Conservation (phyloP, 92 coral and sea anemone genomes). For the Phenganax subtilis region DNA sequence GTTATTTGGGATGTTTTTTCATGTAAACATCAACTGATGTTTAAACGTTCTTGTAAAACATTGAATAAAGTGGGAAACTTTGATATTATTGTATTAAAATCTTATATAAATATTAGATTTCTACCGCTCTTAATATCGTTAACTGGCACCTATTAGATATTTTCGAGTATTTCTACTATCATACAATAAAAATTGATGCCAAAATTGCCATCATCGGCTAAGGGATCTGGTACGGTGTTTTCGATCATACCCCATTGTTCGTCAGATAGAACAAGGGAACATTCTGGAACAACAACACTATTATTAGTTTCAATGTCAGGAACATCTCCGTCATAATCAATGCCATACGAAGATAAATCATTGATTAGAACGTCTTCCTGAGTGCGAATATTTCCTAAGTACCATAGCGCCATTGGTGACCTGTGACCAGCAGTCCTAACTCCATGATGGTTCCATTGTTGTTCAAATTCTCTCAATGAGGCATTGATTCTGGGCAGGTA, state of each 20-base stretch:
- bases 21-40: not conserved
- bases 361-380: not conserved
- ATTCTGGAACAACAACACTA: not conserved
- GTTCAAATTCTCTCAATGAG: not conserved
- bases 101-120: too few species aligned
- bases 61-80: not conserved
- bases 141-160: too few species aligned
- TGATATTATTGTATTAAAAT: not conserved
- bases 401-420: not conserved
- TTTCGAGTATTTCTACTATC: not conserved
- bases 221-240: not conserved
- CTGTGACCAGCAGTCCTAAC: not conserved
- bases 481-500: conserved; percentile 2
- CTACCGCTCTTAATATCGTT: too few species aligned
- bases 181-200: not conserved
- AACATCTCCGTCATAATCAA: not conserved
- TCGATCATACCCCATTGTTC: not conserved
- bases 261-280: not conserved
- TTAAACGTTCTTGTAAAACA: not conserved
- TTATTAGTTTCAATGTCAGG: not conserved
- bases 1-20: not conserved
- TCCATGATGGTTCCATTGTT: conserved; percentile 10
- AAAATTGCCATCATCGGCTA: not conserved
- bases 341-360: not conserved
- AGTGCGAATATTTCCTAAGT: not conserved